Percentiles rank a stretch among this genome's conserved stretches.
Conservation (phyloP, 23 tunicate genomes). For the Trididemnum miniatum region DNA sequence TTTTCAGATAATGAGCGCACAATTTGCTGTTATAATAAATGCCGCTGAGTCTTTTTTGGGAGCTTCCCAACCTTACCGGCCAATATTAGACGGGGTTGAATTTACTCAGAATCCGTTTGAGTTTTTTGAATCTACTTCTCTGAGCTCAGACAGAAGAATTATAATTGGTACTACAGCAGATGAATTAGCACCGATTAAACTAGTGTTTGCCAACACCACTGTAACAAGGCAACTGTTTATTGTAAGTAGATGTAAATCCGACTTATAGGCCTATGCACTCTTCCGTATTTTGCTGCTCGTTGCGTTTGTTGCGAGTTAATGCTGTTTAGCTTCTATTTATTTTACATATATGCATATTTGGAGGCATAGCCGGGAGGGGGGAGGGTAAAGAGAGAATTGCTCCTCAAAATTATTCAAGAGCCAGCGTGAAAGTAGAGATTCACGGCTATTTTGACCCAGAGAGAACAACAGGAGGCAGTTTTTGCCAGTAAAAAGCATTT, state of each 20-base stretch:
- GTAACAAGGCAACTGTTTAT: background rate
- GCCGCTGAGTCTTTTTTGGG: background rate
- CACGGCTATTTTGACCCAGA: too few relatives aligned
- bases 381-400: too few relatives aligned
- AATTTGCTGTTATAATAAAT: background rate
- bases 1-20: background rate
- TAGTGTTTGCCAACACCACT: background rate
- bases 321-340: too few relatives aligned
- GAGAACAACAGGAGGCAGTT: too few relatives aligned
- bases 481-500: too few relatives aligned
- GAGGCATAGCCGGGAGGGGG: too few relatives aligned
- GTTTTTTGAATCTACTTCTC: background rate
- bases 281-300: too few relatives aligned
- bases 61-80: background rate
- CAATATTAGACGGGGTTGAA: slow-evolving; percentile 12
- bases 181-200: background rate
- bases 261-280: too few relatives aligned
- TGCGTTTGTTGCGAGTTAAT: too few relatives aligned
- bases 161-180: slow-evolving; percentile 9
- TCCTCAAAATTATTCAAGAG: too few relatives aligned
- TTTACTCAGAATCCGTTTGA: background rate
- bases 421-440: too few relatives aligned
- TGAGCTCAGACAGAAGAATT: background rate
- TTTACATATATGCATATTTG: too few relatives aligned
- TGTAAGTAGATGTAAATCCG: background rate